These are phyloP conservation scores for Drosophila sp. DNA, from an alignment of 1,140 invertebrate genomes.

Conservation along the genomic window DNA sequence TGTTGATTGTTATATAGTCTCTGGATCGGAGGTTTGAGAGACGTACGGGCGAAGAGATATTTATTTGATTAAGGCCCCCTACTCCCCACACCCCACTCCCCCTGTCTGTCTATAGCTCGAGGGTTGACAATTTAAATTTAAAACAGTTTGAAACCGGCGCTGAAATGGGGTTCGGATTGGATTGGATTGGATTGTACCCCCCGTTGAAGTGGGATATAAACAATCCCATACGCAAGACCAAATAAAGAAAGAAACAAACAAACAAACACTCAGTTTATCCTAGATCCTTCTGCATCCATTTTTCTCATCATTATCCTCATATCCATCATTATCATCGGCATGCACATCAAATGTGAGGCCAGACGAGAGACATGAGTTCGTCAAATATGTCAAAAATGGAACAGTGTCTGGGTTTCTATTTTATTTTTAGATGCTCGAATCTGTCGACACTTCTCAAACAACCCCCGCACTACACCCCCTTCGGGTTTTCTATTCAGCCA, in stretches of 20 bases:
- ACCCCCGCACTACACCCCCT: conserved; percentile 1
- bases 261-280: conserved; percentile 25
- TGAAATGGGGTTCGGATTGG: conserved; percentile 43
- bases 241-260: conserved; percentile 50
- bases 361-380: conserved; percentile 67
- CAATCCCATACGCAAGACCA: conserved; percentile 41
- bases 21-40: conserved; percentile 4
- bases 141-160: not conserved
- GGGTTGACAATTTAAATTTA: conserved; percentile 7
- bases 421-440: conserved; percentile 67
- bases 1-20: conserved; percentile 70
- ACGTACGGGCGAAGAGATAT: not conserved
- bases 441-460: conserved; percentile 47
- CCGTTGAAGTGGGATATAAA: conserved; percentile 46
- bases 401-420: conserved; percentile 31
- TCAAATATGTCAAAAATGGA: conserved; percentile 58
- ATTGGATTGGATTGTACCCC: conserved; percentile 49
- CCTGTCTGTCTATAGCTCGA: not conserved
- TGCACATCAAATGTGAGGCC: conserved; percentile 55
- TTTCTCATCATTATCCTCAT: conserved; percentile 23
- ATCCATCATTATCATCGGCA: conserved; percentile 34
- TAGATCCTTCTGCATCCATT: conserved; percentile 49
- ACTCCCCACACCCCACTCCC: not conserved
- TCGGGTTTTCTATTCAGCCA: conserved; percentile 30
- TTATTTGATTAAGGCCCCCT: conserved; percentile 17